phyloP scores from a whole-genome alignment of 2,888 invertebrate genomes.

The Tenthredo amoena region DNA sequence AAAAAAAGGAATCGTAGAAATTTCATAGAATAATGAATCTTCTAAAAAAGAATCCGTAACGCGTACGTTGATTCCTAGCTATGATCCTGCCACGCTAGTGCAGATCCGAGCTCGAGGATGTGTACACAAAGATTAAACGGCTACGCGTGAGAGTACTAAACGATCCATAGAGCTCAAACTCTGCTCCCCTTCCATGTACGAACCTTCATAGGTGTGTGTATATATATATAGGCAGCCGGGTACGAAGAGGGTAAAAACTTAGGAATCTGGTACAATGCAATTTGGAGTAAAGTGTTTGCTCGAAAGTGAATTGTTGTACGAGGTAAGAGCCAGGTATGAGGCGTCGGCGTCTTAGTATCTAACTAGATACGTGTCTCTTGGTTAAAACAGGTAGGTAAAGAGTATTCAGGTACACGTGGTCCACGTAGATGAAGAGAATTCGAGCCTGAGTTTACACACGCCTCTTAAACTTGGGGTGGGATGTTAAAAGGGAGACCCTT shows the following conservation, averaged over 20 bases:
- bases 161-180: conserved; percentile 31
- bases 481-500: background rate
- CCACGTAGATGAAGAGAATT: background rate
- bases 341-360: background rate
- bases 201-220: background rate
- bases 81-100: background rate
- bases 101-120: conserved; percentile 13
- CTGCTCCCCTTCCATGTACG: conserved; percentile 1
- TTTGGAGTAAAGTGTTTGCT: conserved; percentile 37
- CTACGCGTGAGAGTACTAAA: conserved; percentile 28
- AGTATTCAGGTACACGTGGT: background rate
- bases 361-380: background rate
- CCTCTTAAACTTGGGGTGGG: background rate
- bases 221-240: background rate
- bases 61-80: background rate
- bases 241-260: conserved; percentile 11
- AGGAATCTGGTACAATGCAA: conserved; percentile 45
- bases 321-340: background rate
- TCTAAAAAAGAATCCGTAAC: background rate
- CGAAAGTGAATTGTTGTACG: conserved; percentile 37
- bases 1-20: background rate
- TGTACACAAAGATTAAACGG: conserved; percentile 47
- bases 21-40: background rate
- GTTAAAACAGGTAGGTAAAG: background rate
- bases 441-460: background rate